Evolutionary conservation across 2,888 invertebrate species (phyloP), one percentile per base, ranked within the genome.

Genomic region (Erebia palarica): DNA sequence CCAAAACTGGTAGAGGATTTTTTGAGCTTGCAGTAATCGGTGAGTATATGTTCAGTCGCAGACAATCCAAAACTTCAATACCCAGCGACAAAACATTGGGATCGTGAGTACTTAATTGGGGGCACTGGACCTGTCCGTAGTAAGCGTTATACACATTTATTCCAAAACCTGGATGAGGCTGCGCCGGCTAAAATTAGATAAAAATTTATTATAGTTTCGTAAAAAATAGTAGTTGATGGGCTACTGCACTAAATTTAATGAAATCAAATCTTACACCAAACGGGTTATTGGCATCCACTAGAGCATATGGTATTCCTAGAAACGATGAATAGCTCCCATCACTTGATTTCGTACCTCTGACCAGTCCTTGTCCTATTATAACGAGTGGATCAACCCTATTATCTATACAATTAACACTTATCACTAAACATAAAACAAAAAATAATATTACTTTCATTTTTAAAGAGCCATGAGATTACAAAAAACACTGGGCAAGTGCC

Each of bases 31-130:
- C 92, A 69, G 77, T 74, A 51, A 80, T 83, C 7, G 92, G 92
- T 4, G 90, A 89, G 73, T 86, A 91, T 0, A 96, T 94, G 81
- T 96, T 96, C 8, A 96, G 81, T 72, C 94, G 94, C 0, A 96
- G 91, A 74, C 96, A 96, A 81, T 95, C 95, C 72, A 95, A 86
- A 60, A 81, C 78, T 69, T 90, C 77, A n/a, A 72, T 47, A 73
- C 76, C 55, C 86, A 88, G 69, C 44, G 74, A 72, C 47, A 47
- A 75, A 73, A 69, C 76, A 57, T 75, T 69, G 1, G 74, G 70
- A 36, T 69, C 68, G 58, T 70, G 75, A 11, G 76, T 72, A 21
- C 70, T 60, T 9, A 79, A 74, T 80, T 92, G 92, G 47, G 92
- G 92, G 71, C 92, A 92, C 76, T 80, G 83, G n/a, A 82, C 76